phyloP scores from a whole-genome alignment of 2,113 vertebrate species.

The Phrynosoma platyrhinos region DNA sequence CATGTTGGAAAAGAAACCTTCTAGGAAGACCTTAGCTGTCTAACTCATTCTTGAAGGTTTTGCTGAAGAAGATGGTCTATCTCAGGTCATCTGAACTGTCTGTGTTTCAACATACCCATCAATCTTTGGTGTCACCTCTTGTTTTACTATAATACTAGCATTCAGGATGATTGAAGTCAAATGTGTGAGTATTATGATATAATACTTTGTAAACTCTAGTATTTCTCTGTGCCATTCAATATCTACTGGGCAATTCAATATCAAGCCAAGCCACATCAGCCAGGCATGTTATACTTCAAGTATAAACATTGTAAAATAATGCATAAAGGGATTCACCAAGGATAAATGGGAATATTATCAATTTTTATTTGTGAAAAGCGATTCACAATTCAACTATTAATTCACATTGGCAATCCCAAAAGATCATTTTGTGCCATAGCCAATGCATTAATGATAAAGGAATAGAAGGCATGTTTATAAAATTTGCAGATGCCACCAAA shows the following conservation, averaged over 20 bases:
- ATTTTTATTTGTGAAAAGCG: constrained; percentile 50
- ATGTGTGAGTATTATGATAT: not conserved
- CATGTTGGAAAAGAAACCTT: not conserved
- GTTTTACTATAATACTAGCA: not conserved
- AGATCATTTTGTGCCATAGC: not conserved
- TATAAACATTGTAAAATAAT: constrained; percentile 20
- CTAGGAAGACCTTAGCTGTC: not conserved
- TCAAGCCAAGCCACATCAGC: constrained; percentile 3
- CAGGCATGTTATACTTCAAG: not conserved
- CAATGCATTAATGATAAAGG: not conserved
- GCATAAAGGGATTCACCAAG: constrained; percentile 36
- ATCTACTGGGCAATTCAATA: constrained; percentile 22
- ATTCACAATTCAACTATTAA: constrained; percentile 24
- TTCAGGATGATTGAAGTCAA: not conserved
- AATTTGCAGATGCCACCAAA: no score
- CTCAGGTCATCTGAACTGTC: not conserved
- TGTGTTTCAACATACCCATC: not conserved
- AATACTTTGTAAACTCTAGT: not conserved
- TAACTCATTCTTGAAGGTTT: not conserved
- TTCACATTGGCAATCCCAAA: constrained; percentile 31
- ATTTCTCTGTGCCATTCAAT: not conserved
- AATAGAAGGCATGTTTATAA: no score
- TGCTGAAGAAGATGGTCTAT: not conserved
- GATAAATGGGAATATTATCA: constrained; percentile 33
- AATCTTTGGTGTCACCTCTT: not conserved